Percentiles rank a stretch among this genome's conserved stretches.
Conservation (phyloP, 92 coral and sea anemone genomes). For the Palythoa caribaeorum region DNA sequence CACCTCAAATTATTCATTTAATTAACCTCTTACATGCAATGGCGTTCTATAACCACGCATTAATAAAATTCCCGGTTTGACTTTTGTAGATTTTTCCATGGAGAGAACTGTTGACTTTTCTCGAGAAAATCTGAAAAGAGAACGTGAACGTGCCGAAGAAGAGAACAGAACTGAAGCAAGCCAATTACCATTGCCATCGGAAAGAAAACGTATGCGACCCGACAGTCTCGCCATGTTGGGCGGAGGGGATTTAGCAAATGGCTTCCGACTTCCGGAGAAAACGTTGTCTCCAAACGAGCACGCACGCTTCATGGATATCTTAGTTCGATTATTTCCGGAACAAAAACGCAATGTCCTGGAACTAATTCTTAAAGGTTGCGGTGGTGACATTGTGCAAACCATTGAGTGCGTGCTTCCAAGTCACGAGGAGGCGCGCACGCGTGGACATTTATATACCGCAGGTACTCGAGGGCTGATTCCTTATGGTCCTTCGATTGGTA, state of each 20-base stretch:
- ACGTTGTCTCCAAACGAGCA: slow-evolving; percentile 66
- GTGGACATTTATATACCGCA: slow-evolving; percentile 76
- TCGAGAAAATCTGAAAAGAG: slow-evolving; percentile 73
- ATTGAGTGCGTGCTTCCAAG: slow-evolving; percentile 95
- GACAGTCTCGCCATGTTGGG: slow-evolving; percentile 61
- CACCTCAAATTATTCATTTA: too few species aligned
- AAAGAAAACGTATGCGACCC: slow-evolving; percentile 74
- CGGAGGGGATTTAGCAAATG: slow-evolving; percentile 53
- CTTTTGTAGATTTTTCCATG: slow-evolving; percentile 74
- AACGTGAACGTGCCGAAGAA: slow-evolving; percentile 73
- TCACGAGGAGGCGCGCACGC: slow-evolving; percentile 90
- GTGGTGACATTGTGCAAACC: slow-evolving; percentile 96
- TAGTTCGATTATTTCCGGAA: slow-evolving; percentile 91
- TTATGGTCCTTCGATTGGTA: slow-evolving; percentile 65
- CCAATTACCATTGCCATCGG: slow-evolving; percentile 71
- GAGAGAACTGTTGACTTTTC: slow-evolving; percentile 66
- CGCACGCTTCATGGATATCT: slow-evolving; percentile 81
- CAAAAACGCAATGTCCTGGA: slow-evolving; percentile 94
- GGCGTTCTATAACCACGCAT: background rate
- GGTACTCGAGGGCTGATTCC: slow-evolving; percentile 71
- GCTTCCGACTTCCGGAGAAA: slow-evolving; percentile 56
- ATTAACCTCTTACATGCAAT: too few species aligned
- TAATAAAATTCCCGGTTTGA: background rate
- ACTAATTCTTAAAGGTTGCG: slow-evolving; percentile 89
- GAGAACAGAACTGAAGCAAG: slow-evolving; percentile 50